Base-by-base conservation (phyloP, 2,797 vertebrate species). In the Synaphobranchus kaupii region DNA sequence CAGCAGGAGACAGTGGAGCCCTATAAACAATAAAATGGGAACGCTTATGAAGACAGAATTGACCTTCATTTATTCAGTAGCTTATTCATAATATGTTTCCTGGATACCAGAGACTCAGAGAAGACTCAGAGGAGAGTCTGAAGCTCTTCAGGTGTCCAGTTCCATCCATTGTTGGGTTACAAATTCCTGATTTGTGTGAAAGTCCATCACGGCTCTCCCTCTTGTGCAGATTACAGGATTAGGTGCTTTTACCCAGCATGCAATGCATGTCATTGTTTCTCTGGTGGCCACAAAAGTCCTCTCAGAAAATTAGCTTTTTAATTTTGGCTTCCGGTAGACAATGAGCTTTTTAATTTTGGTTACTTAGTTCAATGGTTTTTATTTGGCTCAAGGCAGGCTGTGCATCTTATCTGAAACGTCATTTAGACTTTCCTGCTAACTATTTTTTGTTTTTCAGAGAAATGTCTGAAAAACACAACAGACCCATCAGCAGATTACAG, bases 171-270 rank as follows among this genome's bases (percentile, higher is more conserved):
- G 78, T 68, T 39, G 9, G 22, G 58, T 50, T 68, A 68, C 3
- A 82, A 82, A 82, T 17, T 60, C 56, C 44, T 56, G 47, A 50
- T 50, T 22, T 34, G 25, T 68, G 58, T 28, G 78, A 82, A 82
- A 71, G 17, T 48, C 13, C 10, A 8, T 63, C 47, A 10, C 25
- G 20, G 6, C 86, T 47, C 10, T 0, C 15, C 28, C n/a, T 17
- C 48, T 13, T 58, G 31, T 50, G 54, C 28, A 50, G 71, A 85
- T 85, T 85, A 88, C 58, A 68, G 73, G 73, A 88, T 80, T 34
- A 81, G 71, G 83, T 78, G 22, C 15, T 68, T 25, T 80, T 34
- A 84, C 22, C 28, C 71, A 56, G 85, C n/a, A 47, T 73, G 47
- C 73, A 44, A 0, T 80, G 58, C 25, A 76, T 73, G 63, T 52